Conservation (phyloP, 2,113 vertebrate species). For the Girardinichthys multiradiatus region DNA sequence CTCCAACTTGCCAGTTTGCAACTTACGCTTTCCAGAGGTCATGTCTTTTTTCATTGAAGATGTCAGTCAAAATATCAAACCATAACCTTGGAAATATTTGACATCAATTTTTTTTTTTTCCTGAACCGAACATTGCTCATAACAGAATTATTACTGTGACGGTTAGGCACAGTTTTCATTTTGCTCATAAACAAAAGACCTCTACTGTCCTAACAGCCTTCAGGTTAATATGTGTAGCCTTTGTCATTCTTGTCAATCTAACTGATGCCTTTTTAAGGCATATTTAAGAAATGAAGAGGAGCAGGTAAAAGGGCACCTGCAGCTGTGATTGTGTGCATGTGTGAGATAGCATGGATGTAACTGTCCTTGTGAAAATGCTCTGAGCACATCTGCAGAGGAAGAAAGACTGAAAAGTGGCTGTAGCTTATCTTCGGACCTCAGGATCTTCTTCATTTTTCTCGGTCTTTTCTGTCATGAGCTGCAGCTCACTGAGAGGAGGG, state of each 20-base stretch:
- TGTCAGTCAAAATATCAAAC: no score
- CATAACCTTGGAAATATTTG: no score
- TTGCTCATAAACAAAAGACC: neutral
- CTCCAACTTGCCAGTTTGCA: no score
- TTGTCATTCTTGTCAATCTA: neutral
- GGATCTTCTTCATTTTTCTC: conserved; percentile 16
- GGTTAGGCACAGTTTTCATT: neutral
- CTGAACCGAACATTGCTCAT: neutral
- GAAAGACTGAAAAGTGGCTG: conserved; percentile 26
- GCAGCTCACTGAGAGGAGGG: conserved; percentile 1
- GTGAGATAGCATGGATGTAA: conserved; percentile 16
- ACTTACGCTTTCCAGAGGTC: no score
- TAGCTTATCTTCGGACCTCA: conserved; percentile 57
- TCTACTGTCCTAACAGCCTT: neutral
- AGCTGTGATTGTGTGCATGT: conserved; percentile 19
- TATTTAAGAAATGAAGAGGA: neutral
- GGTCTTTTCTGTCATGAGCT: neutral
- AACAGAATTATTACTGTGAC: neutral
- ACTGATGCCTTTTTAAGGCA: neutral
- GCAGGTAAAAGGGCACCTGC: conserved; percentile 9
- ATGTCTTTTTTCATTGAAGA: no score
- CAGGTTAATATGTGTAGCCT: neutral
- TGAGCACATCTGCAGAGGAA: conserved; percentile 24
- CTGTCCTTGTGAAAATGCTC: conserved; percentile 36
- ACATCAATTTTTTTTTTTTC: neutral